Percentiles rank a stretch among this genome's conserved stretches.
Evolutionary conservation across 2,113 vertebrate species (phyloP).

Genomic region (Tamias sibiricus): DNA sequence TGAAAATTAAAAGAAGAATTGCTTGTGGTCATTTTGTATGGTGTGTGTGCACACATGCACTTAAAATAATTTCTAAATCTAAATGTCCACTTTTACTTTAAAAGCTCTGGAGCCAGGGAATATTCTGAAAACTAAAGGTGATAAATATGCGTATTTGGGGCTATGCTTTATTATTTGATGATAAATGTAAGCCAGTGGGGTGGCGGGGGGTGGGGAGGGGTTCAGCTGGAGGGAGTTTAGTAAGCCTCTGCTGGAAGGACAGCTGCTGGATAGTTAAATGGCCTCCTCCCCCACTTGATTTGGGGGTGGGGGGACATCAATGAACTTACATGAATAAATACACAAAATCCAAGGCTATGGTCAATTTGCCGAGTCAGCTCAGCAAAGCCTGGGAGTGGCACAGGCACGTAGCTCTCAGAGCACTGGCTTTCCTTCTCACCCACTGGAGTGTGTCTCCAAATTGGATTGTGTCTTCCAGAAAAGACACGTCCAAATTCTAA

Average conservation of each 20-base stretch:
- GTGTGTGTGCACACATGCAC: fast-evolving
- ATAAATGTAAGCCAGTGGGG: background rate
- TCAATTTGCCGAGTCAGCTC: background rate
- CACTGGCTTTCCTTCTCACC: background rate
- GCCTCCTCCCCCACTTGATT: background rate
- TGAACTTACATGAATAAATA: background rate
- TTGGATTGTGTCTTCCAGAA: too few relatives aligned
- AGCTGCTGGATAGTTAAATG: background rate
- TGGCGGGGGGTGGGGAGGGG: too few relatives aligned
- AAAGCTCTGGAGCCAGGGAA: background rate
- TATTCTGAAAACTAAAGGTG: background rate
- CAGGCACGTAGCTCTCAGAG: background rate
- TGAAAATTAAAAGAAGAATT: background rate
- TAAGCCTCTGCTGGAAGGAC: background rate
- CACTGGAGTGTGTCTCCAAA: background rate
- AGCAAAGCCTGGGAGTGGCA: background rate
- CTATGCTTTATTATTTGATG: constrained; percentile 30
- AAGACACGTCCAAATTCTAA: background rate
- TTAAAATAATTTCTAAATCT: constrained; percentile 1
- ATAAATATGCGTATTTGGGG: constrained; percentile 39
- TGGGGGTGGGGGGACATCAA: background rate
- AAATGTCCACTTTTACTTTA: constrained; percentile 7
- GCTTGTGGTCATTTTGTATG: background rate
- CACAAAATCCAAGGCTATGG: background rate
- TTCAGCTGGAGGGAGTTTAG: background rate